Conservation (phyloP, 2,797 vertebrate species). For the Tangara arthus region DNA sequence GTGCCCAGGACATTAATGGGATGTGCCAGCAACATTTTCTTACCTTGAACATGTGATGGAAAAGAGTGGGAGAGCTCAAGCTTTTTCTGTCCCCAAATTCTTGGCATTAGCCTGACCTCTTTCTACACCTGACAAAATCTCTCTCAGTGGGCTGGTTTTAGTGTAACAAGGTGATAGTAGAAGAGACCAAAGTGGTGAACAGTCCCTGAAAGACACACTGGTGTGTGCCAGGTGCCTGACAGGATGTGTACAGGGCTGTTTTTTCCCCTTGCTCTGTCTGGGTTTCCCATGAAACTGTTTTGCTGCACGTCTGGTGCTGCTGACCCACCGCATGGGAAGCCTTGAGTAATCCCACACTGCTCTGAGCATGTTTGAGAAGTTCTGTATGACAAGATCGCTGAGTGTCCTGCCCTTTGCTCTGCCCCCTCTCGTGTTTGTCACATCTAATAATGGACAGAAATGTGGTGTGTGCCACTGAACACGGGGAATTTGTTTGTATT, state of each 20-base stretch:
- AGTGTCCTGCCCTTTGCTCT: slow-evolving; percentile 65
- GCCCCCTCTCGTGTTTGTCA: slow-evolving; percentile 66
- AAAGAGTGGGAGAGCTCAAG: accelerated
- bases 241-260: neutral
- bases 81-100: neutral
- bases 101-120: neutral
- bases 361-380: slow-evolving; percentile 56
- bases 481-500: slow-evolving; percentile 62
- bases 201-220: neutral
- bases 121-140: neutral
- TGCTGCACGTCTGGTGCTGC: neutral
- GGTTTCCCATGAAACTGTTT: neutral
- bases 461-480: slow-evolving; percentile 60
- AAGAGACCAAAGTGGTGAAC: neutral
- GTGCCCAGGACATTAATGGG: neutral
- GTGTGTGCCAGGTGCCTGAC: neutral
- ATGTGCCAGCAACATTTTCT: neutral
- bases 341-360: slow-evolving; percentile 45
- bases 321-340: slow-evolving; percentile 28
- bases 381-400: slow-evolving; percentile 50
- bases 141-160: neutral
- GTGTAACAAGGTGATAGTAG: too few relatives aligned
- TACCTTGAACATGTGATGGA: neutral
- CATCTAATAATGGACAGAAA: slow-evolving; percentile 64
- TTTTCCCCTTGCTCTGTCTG: neutral